Evolutionary conservation across 1,140 invertebrate genomes (phyloP).

Genomic region (Ganaspis sp.): DNA sequence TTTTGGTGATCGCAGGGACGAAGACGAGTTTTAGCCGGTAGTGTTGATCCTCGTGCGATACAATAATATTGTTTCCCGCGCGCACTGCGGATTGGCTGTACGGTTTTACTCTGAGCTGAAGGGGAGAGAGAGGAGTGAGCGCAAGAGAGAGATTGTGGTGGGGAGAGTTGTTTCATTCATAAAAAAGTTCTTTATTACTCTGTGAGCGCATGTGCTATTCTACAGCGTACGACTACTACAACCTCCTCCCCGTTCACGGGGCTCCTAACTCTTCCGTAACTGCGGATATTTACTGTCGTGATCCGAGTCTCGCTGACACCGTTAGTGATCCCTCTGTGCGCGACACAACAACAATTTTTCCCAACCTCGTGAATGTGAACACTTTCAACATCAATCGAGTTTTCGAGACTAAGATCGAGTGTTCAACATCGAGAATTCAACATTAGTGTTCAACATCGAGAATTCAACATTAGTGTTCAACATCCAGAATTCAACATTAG

Average conservation of each 20-base stretch:
- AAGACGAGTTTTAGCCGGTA: background rate
- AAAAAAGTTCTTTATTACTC: slow-evolving; percentile 77
- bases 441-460: no score
- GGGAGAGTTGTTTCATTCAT: slow-evolving; percentile 74
- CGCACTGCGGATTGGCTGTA: slow-evolving; percentile 63
- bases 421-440: no score
- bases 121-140: slow-evolving; percentile 38
- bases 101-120: slow-evolving; percentile 32
- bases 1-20: background rate
- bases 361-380: no score
- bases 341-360: no score
- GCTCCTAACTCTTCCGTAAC: slow-evolving; percentile 50
- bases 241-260: slow-evolving; percentile 39
- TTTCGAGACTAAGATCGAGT: no score
- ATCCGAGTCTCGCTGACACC: slow-evolving; percentile 22
- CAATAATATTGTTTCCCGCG: slow-evolving; percentile 72
- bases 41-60: slow-evolving; percentile 55
- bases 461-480: no score
- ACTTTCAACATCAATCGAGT: no score
- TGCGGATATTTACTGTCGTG: slow-evolving; percentile 61
- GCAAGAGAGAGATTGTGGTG: slow-evolving; percentile 48
- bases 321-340: background rate
- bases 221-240: slow-evolving; percentile 40
- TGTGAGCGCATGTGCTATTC: slow-evolving; percentile 74
- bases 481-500: no score